Evolutionary conservation across 2,113 vertebrate species (phyloP), one percentile per base, ranked within the genome.

Genomic region (Pseudonaja textilis): DNA sequence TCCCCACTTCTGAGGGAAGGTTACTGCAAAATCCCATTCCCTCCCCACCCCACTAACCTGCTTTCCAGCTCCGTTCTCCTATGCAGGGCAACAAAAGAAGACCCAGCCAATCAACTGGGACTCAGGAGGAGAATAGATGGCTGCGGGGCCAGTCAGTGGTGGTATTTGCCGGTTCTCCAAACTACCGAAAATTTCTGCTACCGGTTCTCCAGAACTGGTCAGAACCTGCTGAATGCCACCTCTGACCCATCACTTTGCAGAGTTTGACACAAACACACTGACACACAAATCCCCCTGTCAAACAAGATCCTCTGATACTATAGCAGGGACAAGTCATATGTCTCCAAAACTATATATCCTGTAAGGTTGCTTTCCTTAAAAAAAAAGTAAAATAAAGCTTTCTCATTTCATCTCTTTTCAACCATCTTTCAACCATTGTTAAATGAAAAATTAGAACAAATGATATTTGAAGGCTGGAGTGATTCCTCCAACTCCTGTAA

Each of bases 401-500:
- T 25, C 34, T 22, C 69, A 22, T 81, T 25, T 18, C 18, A 29
- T 86, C 16, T 69, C 5, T 64, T n/a, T 90, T 59, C 50, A 47
- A 57, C 92, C 94, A 39, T 42, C 29, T 74, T 94, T 90, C 54
- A 2, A 61, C 50, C 54, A 50, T 50, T 85, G 7, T 93, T 9
- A 56, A 94, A 61, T 56, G 47, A 39, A 61, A 34, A 64, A 20
- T 81, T 22, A 23, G 18, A 81, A 81, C 74, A n/a, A n/a, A 23
- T 64, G 39, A 39, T 52, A 25, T 52, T 87, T 26, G 47, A 18
- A 25, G 55, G 90, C 25, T 61, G 5, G 64, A 86, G 87, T 54
- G 4, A 50, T 85, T 94, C 92, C 89, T n/a, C 85, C 91, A n/a
- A 34, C 50, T 89, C 88, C 57, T 92, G 81, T 50, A 69, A 90